Evolutionary conservation across 2,888 invertebrate species (phyloP), one percentile per base, ranked within the genome.

Genomic region (Terebella lapidaria): DNA sequence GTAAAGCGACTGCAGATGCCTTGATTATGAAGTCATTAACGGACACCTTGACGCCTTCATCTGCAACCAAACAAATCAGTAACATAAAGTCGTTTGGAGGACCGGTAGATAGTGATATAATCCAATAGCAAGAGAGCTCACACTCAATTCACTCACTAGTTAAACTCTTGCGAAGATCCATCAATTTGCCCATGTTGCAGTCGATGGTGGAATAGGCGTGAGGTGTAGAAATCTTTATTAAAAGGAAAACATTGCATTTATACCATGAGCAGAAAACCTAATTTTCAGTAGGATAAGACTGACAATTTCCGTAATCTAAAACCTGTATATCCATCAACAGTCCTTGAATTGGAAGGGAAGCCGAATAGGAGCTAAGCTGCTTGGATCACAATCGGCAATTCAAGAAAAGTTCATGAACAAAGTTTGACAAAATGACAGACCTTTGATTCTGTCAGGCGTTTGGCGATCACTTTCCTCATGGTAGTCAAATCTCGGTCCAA

Each of bases 21-120:
- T 88, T 88, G 24, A 86, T 84, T 35, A 88, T 81, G 67, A 88
- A 85, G 74, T 88, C 88, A 76, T 88, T 88, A 10, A 88, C 78
- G 2, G 87, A 87, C 1, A 87, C 83, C 63, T 84, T 84, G 27
- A 85, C 73, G 26, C 84, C 84, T 20, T 84, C 82, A 3, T 71
- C 75, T 73, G 49, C 5, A 10, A 20, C 24, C 24, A 49, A 22
- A 22, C 18, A 49, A 49, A 22, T 10, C 10, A 10, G 22, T 15
- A n/a, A 15, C 49, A 10, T 24, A 49, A 49, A 5, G 24, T 10
- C 22, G 10, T 24, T n/a, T 10, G 24, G 24, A n/a, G 15, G 49
- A 49, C 15, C 10, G 24, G 5, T n/a, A 49, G 49, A 49, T n/a
- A 49, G 24, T 20, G 22, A 49, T 22, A 49, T 49, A n/a, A n/a